Conservation (phyloP, 1,140 invertebrate species). For the Neuroterus valhalla region DNA sequence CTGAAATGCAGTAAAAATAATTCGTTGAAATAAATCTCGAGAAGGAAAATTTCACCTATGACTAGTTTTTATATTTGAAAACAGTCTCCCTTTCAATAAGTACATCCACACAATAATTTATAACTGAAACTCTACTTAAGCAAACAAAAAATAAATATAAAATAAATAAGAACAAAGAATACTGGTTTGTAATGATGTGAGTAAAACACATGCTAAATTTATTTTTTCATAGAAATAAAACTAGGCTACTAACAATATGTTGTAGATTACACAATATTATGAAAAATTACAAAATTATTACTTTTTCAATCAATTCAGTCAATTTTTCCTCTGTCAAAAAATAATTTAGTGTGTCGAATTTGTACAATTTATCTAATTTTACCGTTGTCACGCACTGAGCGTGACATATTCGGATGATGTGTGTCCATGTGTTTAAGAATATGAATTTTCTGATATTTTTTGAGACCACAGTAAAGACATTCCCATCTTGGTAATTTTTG, state of each 20-base stretch:
- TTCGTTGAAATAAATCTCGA: not conserved
- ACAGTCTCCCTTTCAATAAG: not conserved
- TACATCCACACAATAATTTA: not conserved
- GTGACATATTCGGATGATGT: constrained; percentile 43
- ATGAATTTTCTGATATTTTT: constrained; percentile 34
- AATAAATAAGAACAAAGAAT: not conserved
- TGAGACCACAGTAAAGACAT: constrained; percentile 31
- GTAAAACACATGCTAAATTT: not conserved
- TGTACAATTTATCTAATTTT: not conserved
- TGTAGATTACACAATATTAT: too few species aligned
- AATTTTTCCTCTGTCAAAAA: too few species aligned
- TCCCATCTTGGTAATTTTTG: constrained; percentile 24
- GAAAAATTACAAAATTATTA: too few species aligned
- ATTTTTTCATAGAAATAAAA: not conserved
- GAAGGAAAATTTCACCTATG: not conserved
- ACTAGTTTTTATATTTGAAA: not conserved
- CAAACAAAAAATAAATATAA: not conserved
- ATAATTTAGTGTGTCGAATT: too few species aligned
- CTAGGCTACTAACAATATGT: too few species aligned
- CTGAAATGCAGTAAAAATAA: constrained; percentile 40
- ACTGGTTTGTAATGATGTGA: not conserved
- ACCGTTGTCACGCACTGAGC: not conserved
- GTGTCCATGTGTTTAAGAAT: constrained; percentile 54
- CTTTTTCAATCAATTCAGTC: too few species aligned
- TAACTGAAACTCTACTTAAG: constrained; percentile 4